These are phyloP conservation scores for Platerodrilus igneus DNA, from an alignment of 2,888 invertebrate species.

Conservation along the genomic window DNA sequence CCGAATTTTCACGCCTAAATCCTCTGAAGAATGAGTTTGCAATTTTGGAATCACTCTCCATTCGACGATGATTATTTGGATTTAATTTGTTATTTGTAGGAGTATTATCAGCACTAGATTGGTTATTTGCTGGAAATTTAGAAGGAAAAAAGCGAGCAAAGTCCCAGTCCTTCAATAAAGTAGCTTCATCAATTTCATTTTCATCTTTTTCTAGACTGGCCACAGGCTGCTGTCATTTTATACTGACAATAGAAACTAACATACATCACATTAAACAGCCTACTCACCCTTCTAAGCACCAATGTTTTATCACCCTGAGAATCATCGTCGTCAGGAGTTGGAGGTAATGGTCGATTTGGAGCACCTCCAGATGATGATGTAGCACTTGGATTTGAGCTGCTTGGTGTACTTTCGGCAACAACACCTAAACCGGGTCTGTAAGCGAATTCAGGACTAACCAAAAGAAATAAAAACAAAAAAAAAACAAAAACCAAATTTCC, in stretches of 20 bases:
- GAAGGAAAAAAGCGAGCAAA: slow-evolving; percentile 78
- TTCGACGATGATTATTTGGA: slow-evolving; percentile 59
- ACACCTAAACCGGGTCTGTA: slow-evolving; percentile 69
- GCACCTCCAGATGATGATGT: slow-evolving; percentile 62
- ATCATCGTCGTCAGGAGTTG: slow-evolving; percentile 88
- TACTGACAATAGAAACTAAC: slow-evolving; percentile 16
- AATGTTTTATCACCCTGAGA: slow-evolving; percentile 77
- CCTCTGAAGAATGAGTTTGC: slow-evolving; percentile 70
- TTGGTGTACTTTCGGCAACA: slow-evolving; percentile 54
- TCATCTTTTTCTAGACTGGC: slow-evolving; percentile 41
- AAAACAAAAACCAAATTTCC: too few relatives aligned
- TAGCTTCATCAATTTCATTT: slow-evolving; percentile 68
- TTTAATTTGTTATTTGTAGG: slow-evolving; percentile 46
- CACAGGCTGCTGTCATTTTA: slow-evolving; percentile 47
- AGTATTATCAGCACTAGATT: slow-evolving; percentile 14
- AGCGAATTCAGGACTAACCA: slow-evolving; percentile 76
- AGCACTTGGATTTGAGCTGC: slow-evolving; percentile 48
- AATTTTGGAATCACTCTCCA: slow-evolving; percentile 68
- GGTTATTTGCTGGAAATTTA: slow-evolving; percentile 37
- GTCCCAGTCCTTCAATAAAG: slow-evolving; percentile 81
- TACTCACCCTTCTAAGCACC: slow-evolving; percentile 86
- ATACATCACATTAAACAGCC: not conserved
- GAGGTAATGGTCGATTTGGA: slow-evolving; percentile 89
- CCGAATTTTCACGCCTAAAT: slow-evolving; percentile 79
- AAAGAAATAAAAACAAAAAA: slow-evolving; percentile 36